phyloP scores from a whole-genome alignment of 2,113 vertebrate species.

The Potamarius usumacintae region DNA sequence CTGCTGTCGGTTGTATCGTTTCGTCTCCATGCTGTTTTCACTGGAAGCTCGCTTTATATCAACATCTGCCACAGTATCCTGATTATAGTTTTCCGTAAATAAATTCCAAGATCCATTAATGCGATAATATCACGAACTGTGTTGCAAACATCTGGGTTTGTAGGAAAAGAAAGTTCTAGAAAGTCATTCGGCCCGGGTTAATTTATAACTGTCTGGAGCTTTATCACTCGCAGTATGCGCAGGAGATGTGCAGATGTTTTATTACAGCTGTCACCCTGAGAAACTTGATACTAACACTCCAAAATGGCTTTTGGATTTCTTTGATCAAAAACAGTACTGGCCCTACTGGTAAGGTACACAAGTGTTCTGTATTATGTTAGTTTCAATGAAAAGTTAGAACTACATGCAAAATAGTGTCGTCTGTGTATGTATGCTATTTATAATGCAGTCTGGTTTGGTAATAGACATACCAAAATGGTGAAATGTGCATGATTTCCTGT shows the following conservation, averaged over 20 bases:
- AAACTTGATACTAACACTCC: neutral
- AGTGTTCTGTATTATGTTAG: neutral
- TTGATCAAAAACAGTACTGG: neutral
- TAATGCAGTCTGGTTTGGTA: slow-evolving; percentile 54
- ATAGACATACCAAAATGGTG: slow-evolving; percentile 27
- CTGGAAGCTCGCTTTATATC: neutral
- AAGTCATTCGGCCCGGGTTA: neutral
- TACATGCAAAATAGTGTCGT: neutral
- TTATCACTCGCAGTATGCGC: neutral
- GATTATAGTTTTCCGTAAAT: neutral
- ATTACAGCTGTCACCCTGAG: neutral
- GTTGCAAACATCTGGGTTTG: slow-evolving; percentile 7
- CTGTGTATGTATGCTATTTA: neutral
- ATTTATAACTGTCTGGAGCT: slow-evolving; percentile 14
- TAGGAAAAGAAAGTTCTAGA: slow-evolving; percentile 4
- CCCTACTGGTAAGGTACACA: neutral
- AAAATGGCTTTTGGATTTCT: slow-evolving; percentile 2
- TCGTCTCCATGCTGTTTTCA: neutral
- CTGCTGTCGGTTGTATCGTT: neutral
- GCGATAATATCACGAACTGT: neutral
- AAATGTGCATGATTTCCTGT: slow-evolving; percentile 44
- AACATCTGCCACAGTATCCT: neutral
- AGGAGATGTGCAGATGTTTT: slow-evolving; percentile 20
- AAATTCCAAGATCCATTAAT: neutral
- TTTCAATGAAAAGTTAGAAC: neutral